phyloP scores from a whole-genome alignment of 2,113 vertebrate species.

The Deroptyus accipitrinus region DNA sequence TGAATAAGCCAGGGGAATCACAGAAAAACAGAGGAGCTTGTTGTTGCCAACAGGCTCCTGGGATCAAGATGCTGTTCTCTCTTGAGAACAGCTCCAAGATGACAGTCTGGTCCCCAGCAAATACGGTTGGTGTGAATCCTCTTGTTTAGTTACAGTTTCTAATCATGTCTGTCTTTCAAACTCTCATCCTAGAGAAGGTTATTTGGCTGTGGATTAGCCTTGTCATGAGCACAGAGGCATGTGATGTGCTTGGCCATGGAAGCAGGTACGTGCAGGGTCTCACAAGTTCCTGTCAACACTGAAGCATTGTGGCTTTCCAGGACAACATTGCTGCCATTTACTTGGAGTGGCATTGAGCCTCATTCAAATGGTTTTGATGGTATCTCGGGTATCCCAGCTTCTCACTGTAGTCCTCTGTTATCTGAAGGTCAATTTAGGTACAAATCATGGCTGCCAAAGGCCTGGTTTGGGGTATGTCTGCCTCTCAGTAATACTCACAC shows the following conservation, averaged over 20 bases:
- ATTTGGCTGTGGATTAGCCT: not conserved
- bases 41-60: not conserved
- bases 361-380: fast-evolving
- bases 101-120: not conserved
- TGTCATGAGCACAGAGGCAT: not conserved
- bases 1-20: not conserved
- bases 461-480: not conserved
- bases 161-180: not conserved
- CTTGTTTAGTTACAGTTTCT: not conserved
- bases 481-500: not conserved
- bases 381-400: not conserved
- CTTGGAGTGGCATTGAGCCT: not conserved
- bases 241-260: not conserved
- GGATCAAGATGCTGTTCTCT: not conserved
- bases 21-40: not conserved
- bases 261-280: not conserved
- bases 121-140: not conserved
- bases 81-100: not conserved
- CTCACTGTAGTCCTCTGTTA: fast-evolving
- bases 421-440: not conserved
- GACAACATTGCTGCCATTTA: fast-evolving
- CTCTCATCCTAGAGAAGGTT: not conserved
- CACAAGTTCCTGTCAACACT: not conserved
- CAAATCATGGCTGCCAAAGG: not conserved
- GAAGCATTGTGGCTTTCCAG: fast-evolving